Percentiles rank a stretch among this genome's conserved stretches.
Evolutionary conservation across 2,797 vertebrate genomes (phyloP).

Genomic region (Aselliscus stoliczkanus): DNA sequence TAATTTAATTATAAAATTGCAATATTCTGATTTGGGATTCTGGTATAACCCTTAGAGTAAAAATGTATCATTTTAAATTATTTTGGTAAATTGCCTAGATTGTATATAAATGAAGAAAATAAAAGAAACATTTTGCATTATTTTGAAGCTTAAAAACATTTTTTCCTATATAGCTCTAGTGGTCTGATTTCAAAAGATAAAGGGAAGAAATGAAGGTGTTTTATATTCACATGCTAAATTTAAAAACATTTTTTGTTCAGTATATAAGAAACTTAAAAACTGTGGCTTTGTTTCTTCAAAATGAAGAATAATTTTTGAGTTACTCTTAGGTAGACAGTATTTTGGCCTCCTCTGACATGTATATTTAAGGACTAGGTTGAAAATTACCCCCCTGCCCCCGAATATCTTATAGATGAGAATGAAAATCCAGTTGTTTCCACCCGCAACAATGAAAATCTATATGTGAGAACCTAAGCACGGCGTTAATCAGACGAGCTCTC

Average conservation of each 20-base stretch:
- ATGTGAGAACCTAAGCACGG: not conserved
- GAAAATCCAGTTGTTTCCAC: not conserved
- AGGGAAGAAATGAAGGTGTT: not conserved
- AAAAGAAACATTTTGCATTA: not conserved
- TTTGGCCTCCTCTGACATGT: not conserved
- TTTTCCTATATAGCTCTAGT: not conserved
- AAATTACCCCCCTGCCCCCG: not conserved
- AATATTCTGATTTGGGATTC: slow-evolving; percentile 36
- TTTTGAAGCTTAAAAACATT: slow-evolving; percentile 26
- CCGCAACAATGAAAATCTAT: not conserved
- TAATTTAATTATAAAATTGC: slow-evolving; percentile 29
- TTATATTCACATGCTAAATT: slow-evolving; percentile 44
- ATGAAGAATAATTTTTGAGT: slow-evolving; percentile 31
- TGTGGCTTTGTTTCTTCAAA: not conserved
- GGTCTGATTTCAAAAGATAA: slow-evolving; percentile 12
- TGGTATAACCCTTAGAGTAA: slow-evolving; percentile 15
- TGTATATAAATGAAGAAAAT: not conserved
- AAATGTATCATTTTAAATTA: slow-evolving; percentile 41
- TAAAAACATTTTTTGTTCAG: slow-evolving; percentile 38
- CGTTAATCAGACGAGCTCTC: not conserved
- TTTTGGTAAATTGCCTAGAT: not conserved
- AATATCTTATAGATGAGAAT: not conserved
- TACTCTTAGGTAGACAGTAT: not conserved
- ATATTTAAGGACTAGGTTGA: not conserved
- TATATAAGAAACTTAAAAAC: slow-evolving; percentile 17